Conservation (phyloP, 2,113 vertebrate species). For the Hyaena hyaena region DNA sequence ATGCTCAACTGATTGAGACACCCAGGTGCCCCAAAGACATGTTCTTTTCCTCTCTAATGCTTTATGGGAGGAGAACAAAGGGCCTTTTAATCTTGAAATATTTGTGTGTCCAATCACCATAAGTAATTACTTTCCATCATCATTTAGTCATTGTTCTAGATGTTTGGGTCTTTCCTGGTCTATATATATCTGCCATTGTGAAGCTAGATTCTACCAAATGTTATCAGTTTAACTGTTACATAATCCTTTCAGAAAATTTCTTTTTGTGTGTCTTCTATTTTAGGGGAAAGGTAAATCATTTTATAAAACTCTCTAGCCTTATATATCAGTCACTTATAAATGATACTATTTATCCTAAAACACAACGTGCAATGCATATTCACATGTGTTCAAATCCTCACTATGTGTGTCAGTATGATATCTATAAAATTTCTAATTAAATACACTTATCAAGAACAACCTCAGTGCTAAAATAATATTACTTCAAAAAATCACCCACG, state of each 20-base stretch:
- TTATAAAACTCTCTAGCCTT: not conserved
- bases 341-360: constrained; percentile 13
- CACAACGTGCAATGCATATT: not conserved
- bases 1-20: too few relatives aligned
- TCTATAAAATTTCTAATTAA: not conserved
- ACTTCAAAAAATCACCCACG: not conserved
- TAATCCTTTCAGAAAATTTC: not conserved
- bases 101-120: not conserved
- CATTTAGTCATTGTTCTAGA: not conserved
- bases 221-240: not conserved
- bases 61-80: not conserved
- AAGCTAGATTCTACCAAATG: not conserved
- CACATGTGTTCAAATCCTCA: not conserved
- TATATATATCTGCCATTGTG: not conserved
- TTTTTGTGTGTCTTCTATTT: not conserved
- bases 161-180: not conserved
- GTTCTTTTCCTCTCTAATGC: not conserved
- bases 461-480: not conserved
- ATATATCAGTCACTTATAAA: not conserved
- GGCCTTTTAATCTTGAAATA: not conserved
- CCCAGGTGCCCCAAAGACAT: not conserved
- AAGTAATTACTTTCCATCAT: not conserved
- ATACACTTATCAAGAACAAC: not conserved
- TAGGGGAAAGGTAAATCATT: not conserved
- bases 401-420: not conserved